Evolutionary conservation across 2,888 invertebrate genomes (phyloP).

Genomic region (Sabatieria punctata): DNA sequence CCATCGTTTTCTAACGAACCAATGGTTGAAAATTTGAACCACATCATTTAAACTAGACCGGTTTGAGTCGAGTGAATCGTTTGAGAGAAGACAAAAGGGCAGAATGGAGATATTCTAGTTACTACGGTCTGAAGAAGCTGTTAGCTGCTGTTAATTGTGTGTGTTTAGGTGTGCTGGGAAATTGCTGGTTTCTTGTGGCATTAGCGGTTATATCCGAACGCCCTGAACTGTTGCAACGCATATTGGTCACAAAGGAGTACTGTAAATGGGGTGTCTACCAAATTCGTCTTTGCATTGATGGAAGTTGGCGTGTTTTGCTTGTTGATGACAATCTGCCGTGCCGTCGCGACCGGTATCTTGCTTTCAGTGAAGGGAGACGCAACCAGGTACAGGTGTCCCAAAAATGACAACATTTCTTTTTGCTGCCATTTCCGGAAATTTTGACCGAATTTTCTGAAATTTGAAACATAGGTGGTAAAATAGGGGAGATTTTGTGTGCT

Average conservation of each 20-base stretch:
- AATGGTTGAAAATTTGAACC: no score
- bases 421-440: no score
- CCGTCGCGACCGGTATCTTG: constrained; percentile 47
- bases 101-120: no score
- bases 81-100: no score
- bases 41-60: no score
- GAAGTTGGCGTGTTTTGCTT: constrained; percentile 83
- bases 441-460: no score
- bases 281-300: constrained; percentile 67
- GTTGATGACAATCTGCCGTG: constrained; percentile 92
- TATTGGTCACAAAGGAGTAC: constrained; percentile 61
- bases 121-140: constrained; percentile 56
- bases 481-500: no score
- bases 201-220: constrained; percentile 87
- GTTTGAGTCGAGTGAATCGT: no score
- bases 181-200: constrained; percentile 92
- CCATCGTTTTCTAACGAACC: no score
- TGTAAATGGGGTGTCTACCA: constrained; percentile 50
- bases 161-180: constrained; percentile 64
- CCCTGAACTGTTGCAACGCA: constrained; percentile 76
- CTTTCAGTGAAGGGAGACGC: constrained; percentile 24
- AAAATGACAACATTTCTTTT: no score
- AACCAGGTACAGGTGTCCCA: constrained; percentile 51
- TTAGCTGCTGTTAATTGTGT: not conserved
- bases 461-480: no score